Base-by-base conservation (phyloP, 2,797 vertebrate species). In the Psittacula echo region DNA sequence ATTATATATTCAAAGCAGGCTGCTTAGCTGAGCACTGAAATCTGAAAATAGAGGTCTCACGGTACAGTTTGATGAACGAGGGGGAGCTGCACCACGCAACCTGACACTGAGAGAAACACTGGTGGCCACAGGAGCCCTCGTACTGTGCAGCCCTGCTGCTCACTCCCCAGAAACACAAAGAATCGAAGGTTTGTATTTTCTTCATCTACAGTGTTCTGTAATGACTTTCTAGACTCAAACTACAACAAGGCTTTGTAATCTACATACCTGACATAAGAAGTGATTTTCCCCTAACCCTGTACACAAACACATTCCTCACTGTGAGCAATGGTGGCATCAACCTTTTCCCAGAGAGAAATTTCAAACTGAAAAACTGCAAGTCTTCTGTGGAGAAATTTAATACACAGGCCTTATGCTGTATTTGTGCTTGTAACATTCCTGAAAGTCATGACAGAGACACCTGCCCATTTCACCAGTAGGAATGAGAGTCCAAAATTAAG, bases 111-210 rank as follows among this genome's bases (percentile, higher is more conserved):
- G 32, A 66, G 47, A 88, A 78, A 61, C 8, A 18, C 17, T 75
- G 18, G 0, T 2, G 5, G 62, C 72, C 61, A 77, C 44, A 71
- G 34, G 24, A 88, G 3, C 70, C 47, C 34, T 34, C 39, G 22
- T 45, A 27, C 32, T 22, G 22, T 37, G 74, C 47, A 79, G 37
- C 75, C 30, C 2, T 18, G 53, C 12, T 60, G 13, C 41, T 22
- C 5, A 61, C 91, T 93, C 32, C 48, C 61, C 61, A 48, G 87
- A 88, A 82, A 70, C 70, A 81, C 37, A 45, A 87, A 45, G 72
- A 61, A 91, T 85, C 78, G 78, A 65, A 84, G 26, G n/a, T 44
- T 83, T 76, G 51, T 77, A 58, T 73, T 95, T 93, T 89, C 62
- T 90, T 70, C 54, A 87, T 94, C 88, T 84, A 78, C 54, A 95